Evolutionary conservation across 2,888 invertebrate species (phyloP).

Genomic region (Caradrina kadenii): DNA sequence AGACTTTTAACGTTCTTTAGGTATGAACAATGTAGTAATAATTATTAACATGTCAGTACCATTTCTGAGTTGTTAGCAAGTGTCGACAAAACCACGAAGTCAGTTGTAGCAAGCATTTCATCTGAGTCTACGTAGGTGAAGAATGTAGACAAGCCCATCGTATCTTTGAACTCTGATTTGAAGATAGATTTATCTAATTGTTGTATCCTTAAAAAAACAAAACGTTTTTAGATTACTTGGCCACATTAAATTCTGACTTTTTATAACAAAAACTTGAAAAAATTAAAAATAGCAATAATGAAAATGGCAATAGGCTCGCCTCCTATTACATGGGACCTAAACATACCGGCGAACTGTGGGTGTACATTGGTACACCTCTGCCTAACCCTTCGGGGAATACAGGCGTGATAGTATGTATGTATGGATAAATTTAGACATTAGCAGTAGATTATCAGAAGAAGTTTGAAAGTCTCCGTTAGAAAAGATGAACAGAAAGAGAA

Average conservation of each 20-base stretch:
- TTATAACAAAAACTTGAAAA: not conserved
- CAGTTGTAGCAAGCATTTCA: conserved; percentile 41
- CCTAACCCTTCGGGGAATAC: no score
- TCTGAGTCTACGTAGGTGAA: conserved; percentile 27
- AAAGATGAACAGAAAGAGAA: no score
- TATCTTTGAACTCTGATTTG: conserved; percentile 25
- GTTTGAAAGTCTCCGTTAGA: no score
- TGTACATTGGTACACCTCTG: no score
- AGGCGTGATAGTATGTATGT: no score
- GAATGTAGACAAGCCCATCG: conserved; percentile 33
- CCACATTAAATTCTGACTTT: not conserved
- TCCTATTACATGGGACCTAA: no score
- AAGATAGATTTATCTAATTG: conserved; percentile 20
- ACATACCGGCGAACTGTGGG: no score
- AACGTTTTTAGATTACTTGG: not conserved
- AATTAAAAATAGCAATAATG: no score
- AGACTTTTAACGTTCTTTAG: not conserved
- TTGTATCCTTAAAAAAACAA: conserved; percentile 12
- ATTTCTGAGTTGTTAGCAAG: conserved; percentile 14
- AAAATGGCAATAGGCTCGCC: no score
- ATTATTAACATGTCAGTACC: conserved; percentile 24
- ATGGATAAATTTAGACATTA: not conserved
- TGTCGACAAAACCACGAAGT: conserved; percentile 34
- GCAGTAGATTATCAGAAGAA: no score
- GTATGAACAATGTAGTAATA: not conserved